Conservation (phyloP, 2,888 invertebrate genomes). For the Luperina nickerlii region DNA sequence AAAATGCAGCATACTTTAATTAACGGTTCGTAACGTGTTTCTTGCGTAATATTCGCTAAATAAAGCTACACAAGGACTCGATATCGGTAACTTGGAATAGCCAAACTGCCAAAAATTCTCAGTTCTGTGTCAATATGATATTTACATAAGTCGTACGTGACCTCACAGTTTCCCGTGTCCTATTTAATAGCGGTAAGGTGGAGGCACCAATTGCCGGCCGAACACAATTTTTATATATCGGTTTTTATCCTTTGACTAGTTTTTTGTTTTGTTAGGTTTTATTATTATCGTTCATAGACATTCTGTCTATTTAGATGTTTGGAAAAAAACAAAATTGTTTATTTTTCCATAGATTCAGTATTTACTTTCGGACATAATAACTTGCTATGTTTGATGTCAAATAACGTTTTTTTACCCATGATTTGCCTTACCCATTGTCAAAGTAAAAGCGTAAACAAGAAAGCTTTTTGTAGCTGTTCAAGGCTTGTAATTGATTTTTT, state of each 20-base stretch:
- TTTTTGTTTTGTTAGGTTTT: constrained; percentile 9
- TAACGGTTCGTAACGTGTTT: constrained; percentile 37
- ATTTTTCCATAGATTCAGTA: not conserved
- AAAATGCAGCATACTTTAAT: constrained; percentile 48
- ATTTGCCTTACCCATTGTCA: constrained; percentile 39
- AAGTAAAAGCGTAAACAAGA: constrained; percentile 54
- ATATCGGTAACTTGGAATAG: constrained; percentile 53
- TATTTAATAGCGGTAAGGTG: constrained; percentile 67
- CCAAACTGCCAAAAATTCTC: constrained; percentile 49
- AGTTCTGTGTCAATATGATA: constrained; percentile 63
- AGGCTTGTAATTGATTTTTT: constrained; percentile 52
- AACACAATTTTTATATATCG: constrained; percentile 15
- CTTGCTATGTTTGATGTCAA: constrained; percentile 26
- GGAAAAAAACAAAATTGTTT: not conserved
- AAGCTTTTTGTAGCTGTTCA: constrained; percentile 45
- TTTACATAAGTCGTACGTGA: constrained; percentile 62
- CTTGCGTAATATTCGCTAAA: constrained; percentile 47
- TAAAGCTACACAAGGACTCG: constrained; percentile 46
- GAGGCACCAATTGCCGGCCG: constrained; percentile 40
- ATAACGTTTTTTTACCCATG: constrained; percentile 35
- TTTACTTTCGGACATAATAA: constrained; percentile 21
- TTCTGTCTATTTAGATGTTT: not conserved
- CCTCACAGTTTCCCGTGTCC: constrained; percentile 75
- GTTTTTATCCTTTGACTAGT: constrained; percentile 6
- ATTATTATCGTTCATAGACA: constrained; percentile 5